phyloP scores from a whole-genome alignment of 2,113 vertebrate genomes.

The Aphyosemion australe region DNA sequence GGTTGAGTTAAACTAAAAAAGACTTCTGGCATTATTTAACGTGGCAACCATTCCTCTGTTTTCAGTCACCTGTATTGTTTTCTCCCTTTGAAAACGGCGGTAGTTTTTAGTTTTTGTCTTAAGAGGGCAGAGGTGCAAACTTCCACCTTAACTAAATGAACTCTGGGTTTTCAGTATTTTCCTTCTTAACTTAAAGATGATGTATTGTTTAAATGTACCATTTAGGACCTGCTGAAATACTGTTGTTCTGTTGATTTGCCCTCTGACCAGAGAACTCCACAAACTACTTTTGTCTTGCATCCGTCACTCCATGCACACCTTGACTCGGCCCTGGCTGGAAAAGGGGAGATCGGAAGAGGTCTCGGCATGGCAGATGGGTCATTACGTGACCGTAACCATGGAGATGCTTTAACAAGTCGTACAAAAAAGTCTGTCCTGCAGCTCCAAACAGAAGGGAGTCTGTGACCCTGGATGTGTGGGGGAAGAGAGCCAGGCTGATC shows the following conservation, averaged over 20 bases:
- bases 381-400: conserved; percentile 55
- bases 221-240: conserved; percentile 74
- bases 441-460: conserved; percentile 44
- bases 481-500: conserved; percentile 42
- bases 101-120: conserved; percentile 62
- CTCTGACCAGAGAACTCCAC: conserved; percentile 51
- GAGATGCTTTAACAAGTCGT: conserved; percentile 53
- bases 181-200: conserved; percentile 65
- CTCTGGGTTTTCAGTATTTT: conserved; percentile 57
- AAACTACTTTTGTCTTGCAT: conserved; percentile 42
- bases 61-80: conserved; percentile 59
- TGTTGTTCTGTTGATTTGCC: conserved; percentile 57
- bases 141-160: conserved; percentile 46
- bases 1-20: conserved; percentile 50
- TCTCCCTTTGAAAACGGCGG: conserved; percentile 68
- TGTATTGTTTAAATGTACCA: conserved; percentile 70
- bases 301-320: conserved; percentile 51
- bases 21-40: conserved; percentile 54
- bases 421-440: conserved; percentile 47
- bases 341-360: conserved; percentile 46
- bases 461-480: conserved; percentile 47
- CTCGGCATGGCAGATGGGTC: conserved; percentile 58
- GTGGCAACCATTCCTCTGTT: conserved; percentile 70
- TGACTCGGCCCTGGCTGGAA: conserved; percentile 54
- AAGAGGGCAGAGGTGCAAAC: conserved; percentile 59